Conservation (phyloP, 1,140 invertebrate species). For the Drosophila seguyi region DNA sequence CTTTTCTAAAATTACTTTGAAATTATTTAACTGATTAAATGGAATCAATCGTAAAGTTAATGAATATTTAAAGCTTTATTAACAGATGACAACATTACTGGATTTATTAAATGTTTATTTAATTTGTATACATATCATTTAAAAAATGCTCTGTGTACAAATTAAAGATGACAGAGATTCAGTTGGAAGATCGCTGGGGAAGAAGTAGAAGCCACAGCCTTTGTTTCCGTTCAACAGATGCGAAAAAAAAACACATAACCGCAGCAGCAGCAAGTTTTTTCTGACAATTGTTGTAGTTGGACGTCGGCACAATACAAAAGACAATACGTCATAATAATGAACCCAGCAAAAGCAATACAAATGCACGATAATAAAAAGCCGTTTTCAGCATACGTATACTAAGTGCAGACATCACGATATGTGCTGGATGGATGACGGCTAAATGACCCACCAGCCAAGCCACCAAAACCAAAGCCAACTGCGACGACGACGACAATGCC, state of each 20-base stretch:
- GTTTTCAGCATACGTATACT: slow-evolving; percentile 43
- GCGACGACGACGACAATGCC: slow-evolving; percentile 32
- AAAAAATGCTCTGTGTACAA: slow-evolving; percentile 7
- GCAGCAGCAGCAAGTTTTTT: slow-evolving; percentile 39
- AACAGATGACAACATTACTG: too few relatives aligned
- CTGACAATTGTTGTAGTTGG: slow-evolving; percentile 12
- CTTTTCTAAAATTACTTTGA: too few relatives aligned
- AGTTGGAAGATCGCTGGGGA: slow-evolving; percentile 18
- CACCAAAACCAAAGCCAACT: slow-evolving; percentile 9
- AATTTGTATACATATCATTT: not conserved
- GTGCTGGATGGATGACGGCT: slow-evolving; percentile 38
- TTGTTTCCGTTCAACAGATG: slow-evolving; percentile 33
- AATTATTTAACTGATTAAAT: not conserved
- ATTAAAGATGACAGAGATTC: slow-evolving; percentile 22
- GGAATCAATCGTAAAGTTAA: too few relatives aligned
- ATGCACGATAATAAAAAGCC: slow-evolving; percentile 48
- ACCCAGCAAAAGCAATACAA: slow-evolving; percentile 36
- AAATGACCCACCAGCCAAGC: slow-evolving; percentile 25
- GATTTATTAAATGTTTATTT: not conserved
- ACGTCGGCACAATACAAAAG: slow-evolving; percentile 49
- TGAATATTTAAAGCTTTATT: not conserved
- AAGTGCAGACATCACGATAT: slow-evolving; percentile 47
- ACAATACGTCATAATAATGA: slow-evolving; percentile 58
- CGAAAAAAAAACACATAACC: slow-evolving; percentile 41
- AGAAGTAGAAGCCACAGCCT: slow-evolving; percentile 19